phyloP scores from a whole-genome alignment of 1,140 invertebrate species.

The Macrostomum lignano region DNA sequence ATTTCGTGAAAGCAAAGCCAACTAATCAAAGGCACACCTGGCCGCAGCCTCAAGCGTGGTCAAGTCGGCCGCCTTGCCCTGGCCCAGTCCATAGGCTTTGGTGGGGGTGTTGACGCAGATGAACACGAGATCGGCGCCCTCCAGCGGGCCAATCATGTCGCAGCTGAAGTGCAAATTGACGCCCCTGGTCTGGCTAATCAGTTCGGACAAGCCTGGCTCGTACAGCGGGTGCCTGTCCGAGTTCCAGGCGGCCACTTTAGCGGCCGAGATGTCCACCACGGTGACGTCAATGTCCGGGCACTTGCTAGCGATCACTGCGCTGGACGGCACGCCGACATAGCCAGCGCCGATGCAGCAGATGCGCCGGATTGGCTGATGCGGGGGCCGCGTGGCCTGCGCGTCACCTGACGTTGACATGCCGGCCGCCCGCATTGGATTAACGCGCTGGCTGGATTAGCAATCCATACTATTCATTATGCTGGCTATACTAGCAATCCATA shows the following conservation, averaged over 20 bases:
- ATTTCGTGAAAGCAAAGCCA: too few species aligned
- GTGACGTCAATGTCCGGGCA: conserved; percentile 78
- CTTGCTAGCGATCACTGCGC: conserved; percentile 77
- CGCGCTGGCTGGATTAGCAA: too few species aligned
- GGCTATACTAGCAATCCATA: too few species aligned
- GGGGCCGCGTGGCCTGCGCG: too few species aligned
- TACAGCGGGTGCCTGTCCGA: conserved; percentile 84
- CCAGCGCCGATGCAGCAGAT: conserved; percentile 93
- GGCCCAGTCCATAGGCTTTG: conserved; percentile 78
- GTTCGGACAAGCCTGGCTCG: conserved; percentile 73
- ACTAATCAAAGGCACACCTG: too few species aligned
- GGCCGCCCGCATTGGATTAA: too few species aligned
- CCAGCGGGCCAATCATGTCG: conserved; percentile 55
- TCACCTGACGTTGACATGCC: too few species aligned
- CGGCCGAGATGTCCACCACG: conserved; percentile 65
- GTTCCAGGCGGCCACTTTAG: conserved; percentile 87
- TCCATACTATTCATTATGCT: too few species aligned
- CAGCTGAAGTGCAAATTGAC: conserved; percentile 78
- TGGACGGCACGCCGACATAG: conserved; percentile 93
- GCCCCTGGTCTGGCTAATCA: conserved; percentile 57
- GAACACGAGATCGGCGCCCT: conserved; percentile 86
- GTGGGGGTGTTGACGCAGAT: conserved; percentile 99
- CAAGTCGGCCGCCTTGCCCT: conserved; percentile 53
- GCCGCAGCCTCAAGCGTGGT: conserved; percentile 87
- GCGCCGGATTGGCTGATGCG: too few species aligned